A percentile compares a stretch with the other conserved stretches of the same genome.
These are phyloP conservation scores for Spondyliosoma cantharus DNA, from an alignment of 2,797 vertebrate species.

Conservation along the genomic window DNA sequence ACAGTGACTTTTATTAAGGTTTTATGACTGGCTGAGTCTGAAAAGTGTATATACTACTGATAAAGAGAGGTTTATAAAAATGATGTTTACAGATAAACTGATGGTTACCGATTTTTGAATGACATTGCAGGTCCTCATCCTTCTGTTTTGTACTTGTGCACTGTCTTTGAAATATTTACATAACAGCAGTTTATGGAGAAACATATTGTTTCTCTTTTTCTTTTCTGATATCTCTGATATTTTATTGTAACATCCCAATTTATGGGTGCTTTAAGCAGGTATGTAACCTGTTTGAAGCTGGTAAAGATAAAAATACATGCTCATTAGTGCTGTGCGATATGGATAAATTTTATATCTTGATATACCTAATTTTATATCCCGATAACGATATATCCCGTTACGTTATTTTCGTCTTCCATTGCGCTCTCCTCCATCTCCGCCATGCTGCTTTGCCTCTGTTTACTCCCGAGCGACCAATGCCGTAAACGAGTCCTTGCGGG, in stretches of 20 bases:
- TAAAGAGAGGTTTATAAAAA: no score
- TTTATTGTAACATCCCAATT: not conserved
- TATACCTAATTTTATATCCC: no score
- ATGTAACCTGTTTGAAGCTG: not conserved
- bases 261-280: no score
- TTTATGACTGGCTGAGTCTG: not conserved
- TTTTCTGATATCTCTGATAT: not conserved
- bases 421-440: no score
- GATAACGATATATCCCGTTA: no score
- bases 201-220: not conserved
- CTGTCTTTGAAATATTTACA: not conserved
- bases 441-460: no score
- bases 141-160: conserved; percentile 1
- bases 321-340: no score
- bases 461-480: no score
- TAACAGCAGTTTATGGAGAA: not conserved
- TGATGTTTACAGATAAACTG: no score
- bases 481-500: no score
- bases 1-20: not conserved
- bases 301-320: not conserved
- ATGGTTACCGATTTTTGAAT: not conserved
- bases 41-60: not conserved
- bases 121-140: not conserved
- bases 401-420: no score
- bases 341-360: no score